A percentile compares a stretch with the other conserved stretches of the same genome.
phyloP scores from a whole-genome alignment of 2,797 vertebrate species.

The Myotis vivesi region DNA sequence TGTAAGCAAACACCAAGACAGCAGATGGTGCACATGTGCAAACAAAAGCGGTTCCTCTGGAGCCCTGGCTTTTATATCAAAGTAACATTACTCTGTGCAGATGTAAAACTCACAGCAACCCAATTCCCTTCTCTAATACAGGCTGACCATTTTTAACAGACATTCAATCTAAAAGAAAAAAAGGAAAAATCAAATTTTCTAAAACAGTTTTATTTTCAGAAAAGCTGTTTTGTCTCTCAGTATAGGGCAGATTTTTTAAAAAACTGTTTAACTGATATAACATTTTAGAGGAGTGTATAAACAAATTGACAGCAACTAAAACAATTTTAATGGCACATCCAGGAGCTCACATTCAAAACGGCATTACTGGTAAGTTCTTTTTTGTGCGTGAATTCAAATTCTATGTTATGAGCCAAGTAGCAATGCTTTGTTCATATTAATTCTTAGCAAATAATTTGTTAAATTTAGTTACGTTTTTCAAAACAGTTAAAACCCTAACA shows the following conservation, averaged over 20 bases:
- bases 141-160: slow-evolving; percentile 33
- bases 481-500: slow-evolving; percentile 40
- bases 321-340: not conserved
- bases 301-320: not conserved
- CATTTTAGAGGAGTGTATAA: slow-evolving; percentile 37
- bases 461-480: slow-evolving; percentile 1
- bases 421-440: slow-evolving; percentile 8
- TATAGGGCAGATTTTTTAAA: not conserved
- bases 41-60: not conserved
- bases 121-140: slow-evolving; percentile 24
- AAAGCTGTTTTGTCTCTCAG: not conserved
- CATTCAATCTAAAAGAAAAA: not conserved
- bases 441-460: slow-evolving; percentile 48
- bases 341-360: not conserved
- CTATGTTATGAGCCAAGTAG: not conserved
- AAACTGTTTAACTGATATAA: not conserved
- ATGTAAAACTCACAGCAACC: not conserved
- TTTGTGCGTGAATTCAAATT: slow-evolving; percentile 18
- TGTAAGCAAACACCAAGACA: slow-evolving; percentile 59
- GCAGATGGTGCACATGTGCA: not conserved
- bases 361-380: not conserved
- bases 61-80: not conserved
- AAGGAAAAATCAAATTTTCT: slow-evolving; percentile 15
- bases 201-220: slow-evolving; percentile 4
- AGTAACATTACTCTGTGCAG: not conserved